Conservation (phyloP, 2,113 vertebrate genomes). For the Arvicanthis niloticus region DNA sequence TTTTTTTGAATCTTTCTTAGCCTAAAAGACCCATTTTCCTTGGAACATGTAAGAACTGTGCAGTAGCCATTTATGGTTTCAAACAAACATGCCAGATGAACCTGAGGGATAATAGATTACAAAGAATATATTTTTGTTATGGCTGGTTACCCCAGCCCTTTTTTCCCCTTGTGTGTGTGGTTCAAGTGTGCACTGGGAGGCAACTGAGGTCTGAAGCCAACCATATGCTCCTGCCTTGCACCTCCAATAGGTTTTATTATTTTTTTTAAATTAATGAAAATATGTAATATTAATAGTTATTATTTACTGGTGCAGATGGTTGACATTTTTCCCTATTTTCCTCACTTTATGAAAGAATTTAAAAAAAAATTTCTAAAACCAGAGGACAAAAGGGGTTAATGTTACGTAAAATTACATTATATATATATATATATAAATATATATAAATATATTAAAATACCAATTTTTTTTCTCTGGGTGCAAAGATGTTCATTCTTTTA, state of each 20-base stretch:
- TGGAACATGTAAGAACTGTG: slow-evolving; percentile 89
- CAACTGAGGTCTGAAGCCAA: slow-evolving; percentile 69
- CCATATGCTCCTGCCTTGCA: slow-evolving; percentile 82
- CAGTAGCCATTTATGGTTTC: slow-evolving; percentile 88
- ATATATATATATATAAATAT: slow-evolving; percentile 85
- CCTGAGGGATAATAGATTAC: slow-evolving; percentile 93
- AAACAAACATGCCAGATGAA: slow-evolving; percentile 84
- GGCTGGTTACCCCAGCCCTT: slow-evolving; percentile 86
- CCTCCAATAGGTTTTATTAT: slow-evolving; percentile 89
- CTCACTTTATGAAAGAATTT: slow-evolving; percentile 87
- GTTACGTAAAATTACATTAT: slow-evolving; percentile 91
- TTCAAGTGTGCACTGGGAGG: slow-evolving; percentile 86
- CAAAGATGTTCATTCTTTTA: slow-evolving; percentile 89
- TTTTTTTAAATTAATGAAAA: slow-evolving; percentile 93
- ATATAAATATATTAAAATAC: slow-evolving; percentile 91
- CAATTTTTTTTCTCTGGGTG: slow-evolving; percentile 88
- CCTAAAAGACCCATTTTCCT: slow-evolving; percentile 92
- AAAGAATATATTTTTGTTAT: slow-evolving; percentile 99
- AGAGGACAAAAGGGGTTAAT: slow-evolving; percentile 91
- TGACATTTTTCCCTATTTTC: slow-evolving; percentile 91
- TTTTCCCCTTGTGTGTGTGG: slow-evolving; percentile 83
- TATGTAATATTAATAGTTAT: slow-evolving; percentile 93
- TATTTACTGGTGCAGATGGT: slow-evolving; percentile 91
- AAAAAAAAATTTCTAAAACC: slow-evolving; percentile 89
- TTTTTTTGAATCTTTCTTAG: slow-evolving; percentile 92